Evolutionary conservation across 1,140 invertebrate species (phyloP).

Genomic region (Drosophila rufa): DNA sequence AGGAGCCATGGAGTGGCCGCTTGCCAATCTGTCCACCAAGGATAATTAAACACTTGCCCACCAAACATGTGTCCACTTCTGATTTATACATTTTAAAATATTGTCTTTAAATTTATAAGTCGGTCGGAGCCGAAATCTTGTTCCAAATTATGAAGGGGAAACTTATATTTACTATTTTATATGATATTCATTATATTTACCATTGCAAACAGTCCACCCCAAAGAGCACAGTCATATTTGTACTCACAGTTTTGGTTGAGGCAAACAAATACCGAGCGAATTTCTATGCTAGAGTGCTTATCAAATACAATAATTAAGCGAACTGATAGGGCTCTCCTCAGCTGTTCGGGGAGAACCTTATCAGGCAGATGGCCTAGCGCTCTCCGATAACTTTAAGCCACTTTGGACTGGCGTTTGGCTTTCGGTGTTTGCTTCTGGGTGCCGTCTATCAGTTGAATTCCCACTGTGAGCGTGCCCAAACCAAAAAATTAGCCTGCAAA

Average conservation of each 20-base stretch:
- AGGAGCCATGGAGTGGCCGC: too few relatives aligned
- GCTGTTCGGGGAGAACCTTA: conserved; percentile 55
- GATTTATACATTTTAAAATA: too few relatives aligned
- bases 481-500: conserved; percentile 21
- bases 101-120: too few relatives aligned
- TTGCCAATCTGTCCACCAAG: too few relatives aligned
- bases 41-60: too few relatives aligned
- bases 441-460: conserved; percentile 48
- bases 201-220: not conserved
- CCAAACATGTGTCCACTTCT: too few relatives aligned
- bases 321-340: conserved; percentile 10
- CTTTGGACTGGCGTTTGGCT: conserved; percentile 29
- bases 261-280: conserved; percentile 9
- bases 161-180: too few relatives aligned
- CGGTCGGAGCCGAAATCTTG: too few relatives aligned
- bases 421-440: conserved; percentile 16
- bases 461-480: conserved; percentile 20
- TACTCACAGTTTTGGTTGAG: conserved; percentile 9
- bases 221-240: not conserved
- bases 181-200: too few relatives aligned
- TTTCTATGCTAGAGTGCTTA: conserved; percentile 51
- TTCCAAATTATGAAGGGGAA: too few relatives aligned
- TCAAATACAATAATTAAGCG: conserved; percentile 59
- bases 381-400: conserved; percentile 53
- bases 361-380: conserved; percentile 33